Percentiles rank a stretch among this genome's conserved stretches.
Evolutionary conservation across 1,140 invertebrate species (phyloP).

Genomic region (Drosophila nigrodunni): DNA sequence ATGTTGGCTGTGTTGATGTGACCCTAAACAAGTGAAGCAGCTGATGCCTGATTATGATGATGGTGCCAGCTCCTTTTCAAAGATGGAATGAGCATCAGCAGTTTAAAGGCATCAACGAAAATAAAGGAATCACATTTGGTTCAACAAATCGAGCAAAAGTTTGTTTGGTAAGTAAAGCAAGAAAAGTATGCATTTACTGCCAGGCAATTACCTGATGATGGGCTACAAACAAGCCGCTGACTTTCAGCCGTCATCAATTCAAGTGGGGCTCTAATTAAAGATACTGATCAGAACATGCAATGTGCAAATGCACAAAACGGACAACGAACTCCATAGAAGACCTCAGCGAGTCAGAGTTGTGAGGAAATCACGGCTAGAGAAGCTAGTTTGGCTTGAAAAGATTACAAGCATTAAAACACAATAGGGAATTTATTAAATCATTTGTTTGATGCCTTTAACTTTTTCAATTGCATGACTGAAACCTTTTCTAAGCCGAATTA

Average conservation of each 20-base stretch:
- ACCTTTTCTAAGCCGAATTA: no score
- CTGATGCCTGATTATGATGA: constrained; percentile 79
- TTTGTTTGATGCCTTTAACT: no score
- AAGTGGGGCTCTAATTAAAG: constrained; percentile 76
- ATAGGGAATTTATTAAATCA: no score
- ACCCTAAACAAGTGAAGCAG: constrained; percentile 74
- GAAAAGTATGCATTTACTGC: constrained; percentile 71
- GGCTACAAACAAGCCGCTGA: constrained; percentile 77
- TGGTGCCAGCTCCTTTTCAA: constrained; percentile 44
- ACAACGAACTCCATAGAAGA: constrained; percentile 65
- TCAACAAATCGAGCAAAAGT: constrained; percentile 45
- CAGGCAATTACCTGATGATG: constrained; percentile 79
- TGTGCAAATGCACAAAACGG: constrained; percentile 51
- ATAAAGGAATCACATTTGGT: background rate
- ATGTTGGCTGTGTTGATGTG: constrained; percentile 80
- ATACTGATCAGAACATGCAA: constrained; percentile 77
- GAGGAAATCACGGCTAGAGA: no score
- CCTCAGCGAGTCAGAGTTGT: background rate
- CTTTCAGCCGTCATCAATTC: constrained; percentile 76
- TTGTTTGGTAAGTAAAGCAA: constrained; percentile 23
- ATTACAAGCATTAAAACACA: no score
- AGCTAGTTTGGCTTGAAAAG: no score
- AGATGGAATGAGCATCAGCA: background rate
- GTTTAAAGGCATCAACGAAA: background rate
- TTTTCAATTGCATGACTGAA: no score